Base-by-base conservation (phyloP, 2,113 vertebrate genomes). In the Planiliza haematocheilus region DNA sequence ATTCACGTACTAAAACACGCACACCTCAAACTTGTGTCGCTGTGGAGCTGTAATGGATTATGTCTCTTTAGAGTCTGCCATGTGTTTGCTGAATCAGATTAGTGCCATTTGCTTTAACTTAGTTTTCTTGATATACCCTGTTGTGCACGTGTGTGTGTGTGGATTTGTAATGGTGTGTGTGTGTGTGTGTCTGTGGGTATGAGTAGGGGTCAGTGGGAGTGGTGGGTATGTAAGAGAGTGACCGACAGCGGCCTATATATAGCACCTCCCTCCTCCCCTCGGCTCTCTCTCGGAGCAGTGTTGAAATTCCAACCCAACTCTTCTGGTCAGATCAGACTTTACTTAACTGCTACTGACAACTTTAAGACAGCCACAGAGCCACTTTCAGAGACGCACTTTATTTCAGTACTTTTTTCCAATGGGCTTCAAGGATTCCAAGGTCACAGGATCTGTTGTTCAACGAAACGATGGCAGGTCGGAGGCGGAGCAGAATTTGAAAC, bases 211-310 rank as follows among this genome's bases (percentile, higher is more conserved):
- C 91, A 91, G 91, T 95, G 94, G 93, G 91, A 94, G 95, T 94
- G 94, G 72, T 92, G 94, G 93, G 95, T 96, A 95, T 95, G 94
- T 94, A 94, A 94, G 94, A 91, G 91, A 94, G 91, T 93, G 94
- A 93, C 95, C 94, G 94, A 93, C 95, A 93, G 84, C 84, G 67
- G 91, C 95, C 95, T 98, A 98, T 96, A 97, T 97, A 96, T 98
- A 98, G 96, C 91, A 10, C 78, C 77, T 93, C 94, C 93, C 94
- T 93, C 94, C 94, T 90, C 91, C 93, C 94, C 89, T 89, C 87
- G 87, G 91, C 93, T 93, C 92, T 91, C 93, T 94, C 94, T 91
- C 84, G 56, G 88, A 87, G 90, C 91, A 90, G 91, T 94, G 95
- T 95, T 97, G 95, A 96, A 97, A 96, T 96, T 96, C 95, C 93